Conservation (phyloP, 2,113 vertebrate species). For the Odobenus rosmarus region DNA sequence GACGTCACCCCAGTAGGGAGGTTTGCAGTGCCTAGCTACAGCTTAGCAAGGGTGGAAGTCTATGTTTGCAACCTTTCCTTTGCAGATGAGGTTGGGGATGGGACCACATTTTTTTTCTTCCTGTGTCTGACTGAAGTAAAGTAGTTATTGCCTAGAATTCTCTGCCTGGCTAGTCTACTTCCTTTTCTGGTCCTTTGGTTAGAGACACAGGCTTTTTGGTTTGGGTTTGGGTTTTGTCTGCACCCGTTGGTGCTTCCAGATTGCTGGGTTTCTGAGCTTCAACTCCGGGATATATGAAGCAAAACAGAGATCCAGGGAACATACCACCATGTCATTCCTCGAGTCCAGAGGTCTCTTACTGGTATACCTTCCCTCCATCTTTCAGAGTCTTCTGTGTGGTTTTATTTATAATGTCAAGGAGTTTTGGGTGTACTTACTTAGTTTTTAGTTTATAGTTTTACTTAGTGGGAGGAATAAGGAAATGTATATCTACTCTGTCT, state of each 20-base stretch:
- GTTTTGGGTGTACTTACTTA: not conserved
- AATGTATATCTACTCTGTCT: not conserved
- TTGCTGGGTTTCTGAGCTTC: not conserved
- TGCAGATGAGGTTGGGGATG: not conserved
- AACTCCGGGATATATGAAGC: not conserved
- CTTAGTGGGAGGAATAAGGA: not conserved
- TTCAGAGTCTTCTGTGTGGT: not conserved
- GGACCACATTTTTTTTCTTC: not conserved
- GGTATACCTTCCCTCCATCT: not conserved
- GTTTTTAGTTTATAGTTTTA: not conserved
- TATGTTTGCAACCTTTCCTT: not conserved
- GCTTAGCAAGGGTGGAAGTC: not conserved
- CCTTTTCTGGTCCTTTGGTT: not conserved
- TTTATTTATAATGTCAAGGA: not conserved
- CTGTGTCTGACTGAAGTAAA: not conserved
- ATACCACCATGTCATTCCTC: not conserved
- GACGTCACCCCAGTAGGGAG: not conserved
- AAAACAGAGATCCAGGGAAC: not conserved
- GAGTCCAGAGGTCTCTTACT: not conserved
- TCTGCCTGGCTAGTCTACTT: not conserved
- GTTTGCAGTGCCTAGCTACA: not conserved
- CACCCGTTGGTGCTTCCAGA: not conserved
- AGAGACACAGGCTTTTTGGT: not conserved
- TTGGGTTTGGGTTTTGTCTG: not conserved
- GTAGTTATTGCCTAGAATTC: not conserved